Base-by-base conservation (phyloP, 2,113 vertebrate species). In the Scopus umbretta region DNA sequence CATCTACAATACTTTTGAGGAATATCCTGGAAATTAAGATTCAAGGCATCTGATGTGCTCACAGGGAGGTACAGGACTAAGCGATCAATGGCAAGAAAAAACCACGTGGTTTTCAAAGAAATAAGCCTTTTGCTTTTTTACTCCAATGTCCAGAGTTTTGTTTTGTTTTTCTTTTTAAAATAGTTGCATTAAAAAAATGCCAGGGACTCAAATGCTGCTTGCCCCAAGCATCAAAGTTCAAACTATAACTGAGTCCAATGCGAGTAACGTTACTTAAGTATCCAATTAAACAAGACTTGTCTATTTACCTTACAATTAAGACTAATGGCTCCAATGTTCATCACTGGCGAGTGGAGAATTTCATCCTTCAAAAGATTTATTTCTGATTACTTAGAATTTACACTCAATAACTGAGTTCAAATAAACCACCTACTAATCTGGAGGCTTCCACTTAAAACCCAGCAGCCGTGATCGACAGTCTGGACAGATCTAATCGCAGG, bases 281-380 rank as follows among this genome's bases (percentile, higher is more conserved):
- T 29, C 55, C 80, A 74, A 88, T 68, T 89, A 94, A 85, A 40
- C 61, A 90, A n/a, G 81, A 49, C 63, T 58, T 63, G 34, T 55
- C 62, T 95, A 36, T 94, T 91, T 91, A 92, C 92, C 73, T 75
- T 73, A 68, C 80, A 91, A 93, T 94, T 90, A 92, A 72, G 68
- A 73, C 59, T 76, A 91, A 91, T 79, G 0, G 2, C 49, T 96
- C 42, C 62, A 40, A 76, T 61, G 55, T 86, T 91, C 92, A 86
- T 80, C 81, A 83, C 15, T 2, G 4, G 49, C 4, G n/a, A 92
- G 45, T 3, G 32, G 34, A 63, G 42, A 86, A 86, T 66, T 58
- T 80, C 90, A 84, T 63, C 70, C 70, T 30, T 73, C 9, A 3
- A 16, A 71, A 66, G 10, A 63, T 75, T 92, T 86, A 66, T 88